phyloP scores from a whole-genome alignment of 2,113 vertebrate genomes.

The Coptodon rendalli region DNA sequence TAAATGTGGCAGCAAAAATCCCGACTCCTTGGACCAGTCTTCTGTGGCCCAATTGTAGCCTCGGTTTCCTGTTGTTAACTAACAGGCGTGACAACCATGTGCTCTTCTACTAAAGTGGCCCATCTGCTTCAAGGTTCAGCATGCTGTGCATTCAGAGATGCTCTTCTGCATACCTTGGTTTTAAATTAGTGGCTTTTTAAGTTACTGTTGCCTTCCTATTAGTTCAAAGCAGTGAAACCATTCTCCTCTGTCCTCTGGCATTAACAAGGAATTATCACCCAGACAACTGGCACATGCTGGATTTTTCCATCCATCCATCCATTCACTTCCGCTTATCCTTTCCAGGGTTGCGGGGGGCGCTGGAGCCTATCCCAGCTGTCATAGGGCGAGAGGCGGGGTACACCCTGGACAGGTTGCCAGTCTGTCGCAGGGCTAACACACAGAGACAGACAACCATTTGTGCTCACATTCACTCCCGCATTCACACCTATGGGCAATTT shows the following conservation, averaged over 20 bases:
- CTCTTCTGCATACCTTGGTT: neutral
- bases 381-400: too few relatives aligned
- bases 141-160: neutral
- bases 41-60: neutral
- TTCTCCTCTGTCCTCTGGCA: neutral
- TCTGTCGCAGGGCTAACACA: too few relatives aligned
- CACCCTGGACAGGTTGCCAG: too few relatives aligned
- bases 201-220: neutral
- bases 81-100: neutral
- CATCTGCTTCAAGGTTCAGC: neutral
- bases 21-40: neutral
- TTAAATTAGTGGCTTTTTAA: neutral
- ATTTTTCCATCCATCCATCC: neutral
- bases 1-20: neutral
- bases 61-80: neutral
- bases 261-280: neutral
- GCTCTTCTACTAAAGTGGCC: neutral
- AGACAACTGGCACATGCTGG: neutral
- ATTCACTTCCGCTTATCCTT: too few relatives aligned
- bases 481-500: neutral
- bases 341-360: too few relatives aligned
- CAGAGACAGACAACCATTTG: too few relatives aligned
- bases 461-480: rapidly evolving
- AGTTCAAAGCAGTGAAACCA: neutral
- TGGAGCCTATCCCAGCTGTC: neutral